Base-by-base conservation (phyloP, 2,888 invertebrate species). In the Nasonia oneida region DNA sequence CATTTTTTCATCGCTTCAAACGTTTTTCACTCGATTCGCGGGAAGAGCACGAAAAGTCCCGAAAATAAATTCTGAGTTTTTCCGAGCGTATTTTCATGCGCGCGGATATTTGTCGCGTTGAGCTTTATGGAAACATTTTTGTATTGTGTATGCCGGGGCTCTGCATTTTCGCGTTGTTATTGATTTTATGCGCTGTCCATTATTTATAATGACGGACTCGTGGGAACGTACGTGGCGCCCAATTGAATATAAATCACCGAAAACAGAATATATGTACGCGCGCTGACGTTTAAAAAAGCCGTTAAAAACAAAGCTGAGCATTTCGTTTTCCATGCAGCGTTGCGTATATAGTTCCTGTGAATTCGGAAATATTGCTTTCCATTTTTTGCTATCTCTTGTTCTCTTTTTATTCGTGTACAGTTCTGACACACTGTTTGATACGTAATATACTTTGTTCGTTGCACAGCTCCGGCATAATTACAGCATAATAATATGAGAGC, bases 181-280 rank as follows among this genome's bases (percentile, higher is more conserved):
- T 84, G 84, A 87, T 87, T 84, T 87, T 80, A 76, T 71, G 80
- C 53, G 61, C 37, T 81, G 81, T 81, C 81, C 86, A 86, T 86
- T 84, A 86, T 86, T 86, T 75, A 82, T 79, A 84, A 84, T 87
- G 84, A 87, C 81, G 71, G 81, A 18, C 81, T 86, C 80, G 76
- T 81, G 81, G 78, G 67, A 76, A 74, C 78, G 53, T 73, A 39
- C 64, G 14, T 23, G 39, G 5, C 75, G 42, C 71, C 71, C 57
- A 71, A 86, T 86, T 86, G 70, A 83, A 83, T 81, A 86, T 81
- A 81, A 86, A 81, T 83, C 83, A 77, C 67, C 61, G 23, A 67
- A 75, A 29, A 61, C 37, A 67, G 71, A 70, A 75, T 79, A 83
- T 76, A 83, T 80, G 50, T 70, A n/a, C 70, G 50, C 33, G 33